phyloP scores from a whole-genome alignment of 2,113 vertebrate genomes.

The Toxotes jaculatrix region DNA sequence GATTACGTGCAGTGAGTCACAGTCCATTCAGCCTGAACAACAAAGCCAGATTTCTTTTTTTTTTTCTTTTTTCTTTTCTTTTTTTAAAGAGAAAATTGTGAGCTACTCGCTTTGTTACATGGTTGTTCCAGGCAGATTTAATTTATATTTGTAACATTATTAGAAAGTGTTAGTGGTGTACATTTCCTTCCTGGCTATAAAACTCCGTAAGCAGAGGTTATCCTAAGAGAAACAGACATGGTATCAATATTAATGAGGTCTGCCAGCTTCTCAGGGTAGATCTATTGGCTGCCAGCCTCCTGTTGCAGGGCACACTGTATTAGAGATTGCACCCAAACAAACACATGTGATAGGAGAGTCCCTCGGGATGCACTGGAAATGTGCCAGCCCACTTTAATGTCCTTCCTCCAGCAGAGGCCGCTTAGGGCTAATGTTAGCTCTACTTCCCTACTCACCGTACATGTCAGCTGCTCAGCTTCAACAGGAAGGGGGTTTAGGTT shows the following conservation, averaged over 20 bases:
- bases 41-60: conserved; percentile 5
- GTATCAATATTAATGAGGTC: conserved; percentile 70
- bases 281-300: conserved; percentile 61
- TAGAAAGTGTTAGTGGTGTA: conserved; percentile 35
- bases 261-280: conserved; percentile 38
- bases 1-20: conserved; percentile 43
- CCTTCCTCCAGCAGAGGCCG: conserved; percentile 54
- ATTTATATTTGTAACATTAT: conserved; percentile 29
- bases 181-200: conserved; percentile 48
- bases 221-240: conserved; percentile 43
- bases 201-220: conserved; percentile 44
- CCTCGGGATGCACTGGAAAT: conserved; percentile 60
- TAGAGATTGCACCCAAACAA: conserved; percentile 82
- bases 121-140: conserved; percentile 20
- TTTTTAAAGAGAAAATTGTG: background rate
- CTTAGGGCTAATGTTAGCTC: conserved; percentile 81
- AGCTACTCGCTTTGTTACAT: conserved; percentile 6
- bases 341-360: conserved; percentile 71
- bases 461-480: conserved; percentile 74
- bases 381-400: conserved; percentile 69
- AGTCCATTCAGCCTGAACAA: conserved; percentile 40
- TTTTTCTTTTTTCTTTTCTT: background rate
- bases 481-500: conserved; percentile 77
- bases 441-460: conserved; percentile 55
- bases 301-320: conserved; percentile 54